These are phyloP conservation scores for Pantala flavescens DNA, from an alignment of 1,140 invertebrate species.

Conservation along the genomic window DNA sequence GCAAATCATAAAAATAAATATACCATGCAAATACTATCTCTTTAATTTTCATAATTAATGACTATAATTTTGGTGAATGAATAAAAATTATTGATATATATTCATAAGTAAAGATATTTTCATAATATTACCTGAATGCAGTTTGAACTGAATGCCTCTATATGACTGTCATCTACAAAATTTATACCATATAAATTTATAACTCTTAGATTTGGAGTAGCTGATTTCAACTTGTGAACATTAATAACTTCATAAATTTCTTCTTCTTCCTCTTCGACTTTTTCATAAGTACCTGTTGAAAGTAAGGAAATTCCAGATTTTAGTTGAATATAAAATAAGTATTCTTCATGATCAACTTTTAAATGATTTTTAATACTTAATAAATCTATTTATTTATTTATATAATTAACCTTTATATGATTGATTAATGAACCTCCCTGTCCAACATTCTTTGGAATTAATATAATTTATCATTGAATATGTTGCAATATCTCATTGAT, in stretches of 20 bases:
- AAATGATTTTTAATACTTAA: no score
- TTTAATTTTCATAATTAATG: no score
- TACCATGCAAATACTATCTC: neutral
- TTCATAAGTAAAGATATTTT: no score
- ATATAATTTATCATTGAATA: no score
- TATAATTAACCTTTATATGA: no score
- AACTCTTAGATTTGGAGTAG: constrained; percentile 86
- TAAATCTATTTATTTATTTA: no score
- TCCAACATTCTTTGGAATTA: no score
- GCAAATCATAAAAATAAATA: constrained; percentile 1
- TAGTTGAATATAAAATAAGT: neutral
- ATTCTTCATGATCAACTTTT: no score
- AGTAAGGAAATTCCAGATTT: constrained; percentile 4
- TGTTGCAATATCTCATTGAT: no score
- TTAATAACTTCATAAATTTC: constrained; percentile 99
- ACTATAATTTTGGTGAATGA: no score
- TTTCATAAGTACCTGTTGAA: constrained; percentile 87
- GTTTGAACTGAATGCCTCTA: constrained; percentile 93
- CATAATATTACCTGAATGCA: constrained; percentile 58
- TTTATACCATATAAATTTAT: constrained; percentile 96
- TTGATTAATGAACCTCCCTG: no score
- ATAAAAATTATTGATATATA: no score
- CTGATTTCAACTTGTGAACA: constrained; percentile 94
- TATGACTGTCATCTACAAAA: constrained; percentile 97
- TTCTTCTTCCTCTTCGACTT: constrained; percentile 97